Conservation (phyloP, 2,888 invertebrate species). For the Carcina quercana region DNA sequence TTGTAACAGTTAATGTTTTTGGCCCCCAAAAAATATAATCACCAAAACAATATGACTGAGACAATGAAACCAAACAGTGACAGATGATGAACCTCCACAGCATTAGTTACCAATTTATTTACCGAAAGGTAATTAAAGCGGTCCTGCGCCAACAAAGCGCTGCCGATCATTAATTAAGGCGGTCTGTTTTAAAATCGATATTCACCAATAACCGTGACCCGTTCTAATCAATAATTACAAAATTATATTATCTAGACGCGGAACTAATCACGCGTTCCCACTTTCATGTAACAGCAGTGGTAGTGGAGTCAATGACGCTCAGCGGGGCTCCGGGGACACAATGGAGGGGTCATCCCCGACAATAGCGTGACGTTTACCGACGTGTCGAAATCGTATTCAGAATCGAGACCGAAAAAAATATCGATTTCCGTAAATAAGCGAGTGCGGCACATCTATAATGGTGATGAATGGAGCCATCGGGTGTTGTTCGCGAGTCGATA, state of each 20-base stretch:
- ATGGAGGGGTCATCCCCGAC: slow-evolving; percentile 62
- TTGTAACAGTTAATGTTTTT: too few species aligned
- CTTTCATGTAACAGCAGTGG: slow-evolving; percentile 29
- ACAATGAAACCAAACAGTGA: background rate
- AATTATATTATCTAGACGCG: slow-evolving; percentile 54
- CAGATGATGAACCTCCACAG: slow-evolving; percentile 13
- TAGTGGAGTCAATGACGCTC: slow-evolving; percentile 40
- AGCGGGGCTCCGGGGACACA: slow-evolving; percentile 44
- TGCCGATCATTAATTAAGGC: slow-evolving; percentile 49
- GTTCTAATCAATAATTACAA: slow-evolving; percentile 69
- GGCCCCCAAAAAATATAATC: too few species aligned
- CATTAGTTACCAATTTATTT: slow-evolving; percentile 36
- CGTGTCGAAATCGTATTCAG: slow-evolving; percentile 66
- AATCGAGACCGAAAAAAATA: slow-evolving; percentile 71
- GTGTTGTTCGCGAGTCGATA: slow-evolving; percentile 55
- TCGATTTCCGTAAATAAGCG: slow-evolving; percentile 75
- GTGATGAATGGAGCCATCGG: slow-evolving; percentile 69
- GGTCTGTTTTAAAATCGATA: slow-evolving; percentile 45
- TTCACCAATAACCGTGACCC: slow-evolving; percentile 55
- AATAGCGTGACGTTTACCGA: slow-evolving; percentile 66
- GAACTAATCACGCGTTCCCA: slow-evolving; percentile 56
- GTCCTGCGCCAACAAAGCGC: slow-evolving; percentile 33
- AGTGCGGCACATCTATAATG: slow-evolving; percentile 73
- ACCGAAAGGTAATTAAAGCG: slow-evolving; percentile 40
- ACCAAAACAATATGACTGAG: too few species aligned